Conservation (phyloP, 2,113 vertebrate species). For the Ginglymostoma cirratum region DNA sequence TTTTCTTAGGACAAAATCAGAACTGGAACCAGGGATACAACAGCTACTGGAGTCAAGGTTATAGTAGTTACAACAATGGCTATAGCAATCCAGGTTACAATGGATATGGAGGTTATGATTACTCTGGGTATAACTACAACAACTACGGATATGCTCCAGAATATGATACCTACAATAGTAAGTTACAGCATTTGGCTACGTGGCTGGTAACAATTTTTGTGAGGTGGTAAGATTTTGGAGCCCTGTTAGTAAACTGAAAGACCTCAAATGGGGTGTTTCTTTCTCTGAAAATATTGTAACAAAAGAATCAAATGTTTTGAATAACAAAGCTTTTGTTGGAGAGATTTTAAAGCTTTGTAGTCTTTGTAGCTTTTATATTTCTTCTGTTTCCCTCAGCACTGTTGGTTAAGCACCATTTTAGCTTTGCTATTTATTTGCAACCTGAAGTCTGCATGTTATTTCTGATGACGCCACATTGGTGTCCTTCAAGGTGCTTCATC, state of each 20-base stretch:
- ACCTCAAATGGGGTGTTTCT: background rate
- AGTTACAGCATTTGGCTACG: conserved; percentile 43
- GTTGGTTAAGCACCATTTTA: conserved; percentile 21
- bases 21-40: conserved; percentile 81
- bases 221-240: background rate
- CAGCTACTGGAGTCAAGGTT: conserved; percentile 81
- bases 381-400: background rate
- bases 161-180: conserved; percentile 83
- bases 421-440: conserved; percentile 20
- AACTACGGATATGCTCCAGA: conserved; percentile 77
- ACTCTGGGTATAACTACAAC: conserved; percentile 79
- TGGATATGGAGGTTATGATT: conserved; percentile 79
- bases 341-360: conserved; percentile 20
- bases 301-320: background rate
- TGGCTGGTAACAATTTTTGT: conserved; percentile 20
- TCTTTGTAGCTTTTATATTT: background rate
- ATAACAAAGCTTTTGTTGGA: background rate
- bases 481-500: conserved; percentile 31
- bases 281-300: conserved; percentile 10
- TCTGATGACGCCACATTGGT: conserved; percentile 30
- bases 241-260: background rate
- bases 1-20: conserved; percentile 69
- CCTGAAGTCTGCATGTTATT: background rate
- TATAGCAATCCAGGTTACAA: conserved; percentile 77
- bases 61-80: conserved; percentile 75